Evolutionary conservation across 2,797 vertebrate species (phyloP).

Genomic region (Chelon labrosus): DNA sequence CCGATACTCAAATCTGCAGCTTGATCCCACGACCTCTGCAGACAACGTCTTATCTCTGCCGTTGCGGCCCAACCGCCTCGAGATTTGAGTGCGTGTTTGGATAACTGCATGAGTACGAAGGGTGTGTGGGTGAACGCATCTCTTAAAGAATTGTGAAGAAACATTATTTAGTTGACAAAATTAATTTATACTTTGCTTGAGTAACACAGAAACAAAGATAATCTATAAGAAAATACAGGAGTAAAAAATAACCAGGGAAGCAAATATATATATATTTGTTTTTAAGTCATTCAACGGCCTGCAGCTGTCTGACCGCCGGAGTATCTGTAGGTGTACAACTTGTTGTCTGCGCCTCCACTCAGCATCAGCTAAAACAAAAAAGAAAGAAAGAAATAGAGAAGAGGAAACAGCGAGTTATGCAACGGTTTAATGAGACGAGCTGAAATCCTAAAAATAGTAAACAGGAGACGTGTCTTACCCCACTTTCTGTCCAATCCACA

Average conservation of each 20-base stretch:
- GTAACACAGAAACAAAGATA: constrained; percentile 45
- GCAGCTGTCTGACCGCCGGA: constrained; percentile 87
- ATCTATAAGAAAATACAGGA: constrained; percentile 37
- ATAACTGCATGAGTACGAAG: no score
- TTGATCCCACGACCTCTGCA: no score
- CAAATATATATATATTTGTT: no score
- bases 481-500: constrained; percentile 95
- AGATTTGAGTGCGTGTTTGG: no score
- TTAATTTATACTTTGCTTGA: constrained; percentile 61
- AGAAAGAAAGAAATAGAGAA: constrained; percentile 39
- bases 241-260: constrained; percentile 13
- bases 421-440: neutral
- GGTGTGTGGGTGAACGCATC: neutral
- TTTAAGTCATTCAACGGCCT: constrained; percentile 80
- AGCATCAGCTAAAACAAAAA: constrained; percentile 92
- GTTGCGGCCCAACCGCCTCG: no score
- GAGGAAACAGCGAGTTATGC: neutral
- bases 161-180: constrained; percentile 42
- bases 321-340: constrained; percentile 94
- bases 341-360: constrained; percentile 98
- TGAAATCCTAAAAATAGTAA: neutral
- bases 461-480: constrained; percentile 84
- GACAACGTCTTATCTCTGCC: no score
- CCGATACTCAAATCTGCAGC: no score
- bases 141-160: neutral